Conservation (phyloP, 2,888 invertebrate species). For the Anarsia innoxiella region DNA sequence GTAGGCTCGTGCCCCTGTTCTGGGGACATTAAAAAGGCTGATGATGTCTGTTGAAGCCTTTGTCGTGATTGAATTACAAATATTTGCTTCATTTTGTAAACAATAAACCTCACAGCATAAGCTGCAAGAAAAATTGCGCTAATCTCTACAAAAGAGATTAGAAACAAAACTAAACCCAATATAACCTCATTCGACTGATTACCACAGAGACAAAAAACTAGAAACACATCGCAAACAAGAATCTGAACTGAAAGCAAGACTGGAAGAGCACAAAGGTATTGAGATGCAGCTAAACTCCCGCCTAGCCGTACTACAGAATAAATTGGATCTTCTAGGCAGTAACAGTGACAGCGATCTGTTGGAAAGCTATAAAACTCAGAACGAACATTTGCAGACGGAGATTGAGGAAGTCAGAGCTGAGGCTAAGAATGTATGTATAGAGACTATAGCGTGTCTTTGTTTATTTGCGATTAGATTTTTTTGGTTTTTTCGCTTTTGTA, state of each 20-base stretch:
- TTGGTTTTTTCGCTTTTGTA: no score
- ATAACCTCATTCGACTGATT: no score
- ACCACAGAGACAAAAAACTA: conserved; percentile 55
- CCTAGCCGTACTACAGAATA: conserved; percentile 53
- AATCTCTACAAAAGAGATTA: no score
- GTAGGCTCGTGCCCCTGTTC: no score
- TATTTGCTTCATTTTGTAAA: no score
- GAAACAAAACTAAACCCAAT: no score
- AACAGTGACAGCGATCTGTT: conserved; percentile 44
- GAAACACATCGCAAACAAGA: conserved; percentile 61
- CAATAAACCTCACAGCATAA: no score
- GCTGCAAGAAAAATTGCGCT: no score
- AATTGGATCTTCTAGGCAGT: conserved; percentile 45
- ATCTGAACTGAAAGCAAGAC: conserved; percentile 43
- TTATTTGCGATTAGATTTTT: no score
- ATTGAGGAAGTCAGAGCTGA: conserved; percentile 48
- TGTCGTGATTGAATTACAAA: no score
- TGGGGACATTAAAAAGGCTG: no score
- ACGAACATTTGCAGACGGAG: conserved; percentile 48
- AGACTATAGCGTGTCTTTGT: not conserved
- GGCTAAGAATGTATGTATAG: conserved; percentile 45
- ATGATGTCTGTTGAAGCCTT: no score
- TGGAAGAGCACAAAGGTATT: conserved; percentile 57
- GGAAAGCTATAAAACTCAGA: conserved; percentile 48
- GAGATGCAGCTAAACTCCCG: conserved; percentile 59